Evolutionary conservation across 2,888 invertebrate genomes (phyloP), one percentile per base, ranked within the genome.

Genomic region (Erebia palarica): DNA sequence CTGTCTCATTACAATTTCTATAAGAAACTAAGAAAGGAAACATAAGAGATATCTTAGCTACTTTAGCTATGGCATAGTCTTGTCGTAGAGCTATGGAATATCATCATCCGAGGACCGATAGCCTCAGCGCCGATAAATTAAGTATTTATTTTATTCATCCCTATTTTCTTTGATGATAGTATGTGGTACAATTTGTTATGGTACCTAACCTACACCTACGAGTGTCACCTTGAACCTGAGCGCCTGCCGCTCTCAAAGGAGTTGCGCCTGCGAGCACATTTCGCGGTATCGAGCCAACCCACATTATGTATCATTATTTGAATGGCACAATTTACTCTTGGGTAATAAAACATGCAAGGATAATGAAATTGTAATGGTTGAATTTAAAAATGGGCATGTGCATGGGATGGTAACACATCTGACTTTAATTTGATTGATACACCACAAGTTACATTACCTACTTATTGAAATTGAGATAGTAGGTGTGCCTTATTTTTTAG

Each of bases 261-360:
- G 63, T 58, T 70, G 68, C 70, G 66, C 63, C 57, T 64, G 69
- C 70, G 66, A 71, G 65, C 68, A 74, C 77, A 78, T 78, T 82
- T 85, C 83, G 82, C 81, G 78, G 79, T 84, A 85, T 86, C 85
- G 84, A 85, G 81, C 82, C 82, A 83, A 77, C 88, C 84, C 84
- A 86, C 87, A 92, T 92, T 92, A 91, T 85, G 87, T 87, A 83
- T 90, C 89, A 92, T 92, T 92, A 91, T 86, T 85, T 83, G 86
- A 91, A 92, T 91, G 88, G 89, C 86, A 90, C 87, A 89, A 90
- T 90, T 90, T 90, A 84, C 86, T 86, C 80, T 81, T 72, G 63
- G 82, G 82, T 87, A 87, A 88, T 86, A 86, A 87, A 89, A 86
- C 86, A 86, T 82, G 82, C 79, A 75, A 78, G 80, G 84, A 27